Percentiles rank a stretch among this genome's conserved stretches.
Conservation (phyloP, 1,140 invertebrate genomes). For the Coboldia fuscipes region DNA sequence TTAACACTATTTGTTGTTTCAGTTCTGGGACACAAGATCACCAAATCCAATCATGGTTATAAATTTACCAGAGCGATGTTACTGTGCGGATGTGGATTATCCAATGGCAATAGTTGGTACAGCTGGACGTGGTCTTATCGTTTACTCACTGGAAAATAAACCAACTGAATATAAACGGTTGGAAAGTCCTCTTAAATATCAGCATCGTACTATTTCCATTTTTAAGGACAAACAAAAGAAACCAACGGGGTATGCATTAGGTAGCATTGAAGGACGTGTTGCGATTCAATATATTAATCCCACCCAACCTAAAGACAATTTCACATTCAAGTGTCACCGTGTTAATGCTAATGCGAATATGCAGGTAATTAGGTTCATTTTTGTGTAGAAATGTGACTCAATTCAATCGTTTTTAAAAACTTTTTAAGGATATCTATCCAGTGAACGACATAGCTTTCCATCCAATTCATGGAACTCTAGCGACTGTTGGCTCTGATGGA, state of each 20-base stretch:
- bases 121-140: constrained; percentile 70
- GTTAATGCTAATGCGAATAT: constrained; percentile 66
- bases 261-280: constrained; percentile 87
- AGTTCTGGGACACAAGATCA: constrained; percentile 95
- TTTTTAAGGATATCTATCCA: constrained; percentile 42
- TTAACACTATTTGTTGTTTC: too few relatives aligned
- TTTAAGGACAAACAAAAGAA: constrained; percentile 68
- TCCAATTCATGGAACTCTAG: constrained; percentile 88
- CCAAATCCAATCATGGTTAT: constrained; percentile 77
- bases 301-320: constrained; percentile 92
- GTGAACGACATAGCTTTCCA: constrained; percentile 98
- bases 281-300: constrained; percentile 93
- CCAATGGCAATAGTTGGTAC: constrained; percentile 96
- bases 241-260: constrained; percentile 69
- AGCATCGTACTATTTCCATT: constrained; percentile 84
- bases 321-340: constrained; percentile 98
- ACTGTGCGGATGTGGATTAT: constrained; percentile 95
- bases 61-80: constrained; percentile 79
- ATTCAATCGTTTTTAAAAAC: too few relatives aligned
- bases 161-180: constrained; percentile 84
- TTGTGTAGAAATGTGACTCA: too few relatives aligned
- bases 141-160: constrained; percentile 87
- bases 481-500: constrained; percentile 94
- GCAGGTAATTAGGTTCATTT: constrained; percentile 65
- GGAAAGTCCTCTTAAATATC: constrained; percentile 90